Base-by-base conservation (phyloP, 2,888 invertebrate genomes). In the Drosophila lacicola region DNA sequence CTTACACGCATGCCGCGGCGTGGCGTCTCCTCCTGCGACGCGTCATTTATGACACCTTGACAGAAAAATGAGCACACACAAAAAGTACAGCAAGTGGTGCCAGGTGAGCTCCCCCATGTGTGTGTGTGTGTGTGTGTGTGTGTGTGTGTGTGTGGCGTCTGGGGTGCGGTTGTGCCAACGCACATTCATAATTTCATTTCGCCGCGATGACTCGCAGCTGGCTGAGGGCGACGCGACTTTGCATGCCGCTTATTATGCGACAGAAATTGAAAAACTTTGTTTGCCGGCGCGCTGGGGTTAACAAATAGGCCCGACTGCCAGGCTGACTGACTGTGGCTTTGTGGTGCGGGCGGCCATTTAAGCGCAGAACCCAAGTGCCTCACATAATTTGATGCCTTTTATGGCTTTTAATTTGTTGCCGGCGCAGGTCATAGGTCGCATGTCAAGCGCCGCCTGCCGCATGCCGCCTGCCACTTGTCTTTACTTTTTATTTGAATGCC, bases 231-330 rank as follows among this genome's bases (percentile, higher is more conserved):
- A n/a, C n/a, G 2, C 17, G 75, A 70, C 75, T 79, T 61, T 88
- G 80, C 29, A 29, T 79, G 76, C 70, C 69, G 74, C 89, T 88
- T 90, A 85, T 85, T 85, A 85, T 90, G 85, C 90, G 89, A 86
- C 90, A 90, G 84, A 90, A 90, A 85, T 90, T 90, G 89, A 85
- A 85, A 90, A 85, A 85, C 88, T 90, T 85, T 90, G 89, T 90
- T 90, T 85, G 89, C 87, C 82, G 77, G 72, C 89, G 67, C 78
- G 89, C 74, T 86, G 86, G 84, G 89, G 89, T 84, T 86, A 87
- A 89, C 89, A 85, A 90, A 85, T 90, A 89, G 89, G 81, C 19
- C 56, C 54, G 53, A 14, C 46, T 70, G 37, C 10, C 29, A 56
- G 55, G 21, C 14, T 17, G 17, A 17, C 14, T 72, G 71, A 17